Evolutionary conservation across 1,140 invertebrate species (phyloP).

Genomic region (Cydia splendana): DNA sequence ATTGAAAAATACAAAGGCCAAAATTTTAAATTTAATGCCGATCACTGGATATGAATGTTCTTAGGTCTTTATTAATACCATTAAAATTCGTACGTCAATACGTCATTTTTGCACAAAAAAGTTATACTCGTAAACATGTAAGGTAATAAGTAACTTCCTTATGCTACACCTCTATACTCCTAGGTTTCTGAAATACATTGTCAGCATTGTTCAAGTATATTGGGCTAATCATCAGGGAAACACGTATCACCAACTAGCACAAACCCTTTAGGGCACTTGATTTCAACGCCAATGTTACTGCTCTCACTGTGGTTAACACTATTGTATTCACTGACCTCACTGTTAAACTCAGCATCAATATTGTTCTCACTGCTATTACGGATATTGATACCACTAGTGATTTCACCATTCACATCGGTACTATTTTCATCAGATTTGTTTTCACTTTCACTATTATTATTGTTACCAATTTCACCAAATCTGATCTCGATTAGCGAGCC

Average conservation of each 20-base stretch:
- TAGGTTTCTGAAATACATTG: background rate
- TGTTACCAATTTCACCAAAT: background rate
- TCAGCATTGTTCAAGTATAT: background rate
- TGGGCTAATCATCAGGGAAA: slow-evolving; percentile 9
- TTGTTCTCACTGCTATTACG: background rate
- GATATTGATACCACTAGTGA: background rate
- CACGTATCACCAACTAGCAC: background rate
- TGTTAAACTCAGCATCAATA: background rate
- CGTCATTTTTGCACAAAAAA: too few species aligned
- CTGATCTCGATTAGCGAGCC: background rate
- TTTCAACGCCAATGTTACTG: slow-evolving; percentile 1
- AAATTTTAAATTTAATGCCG: too few species aligned
- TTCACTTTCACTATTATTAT: background rate
- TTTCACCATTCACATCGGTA: background rate
- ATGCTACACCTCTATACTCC: too few species aligned
- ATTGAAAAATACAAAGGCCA: too few species aligned
- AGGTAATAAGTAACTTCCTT: too few species aligned
- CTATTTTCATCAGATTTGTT: background rate
- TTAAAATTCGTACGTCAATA: too few species aligned
- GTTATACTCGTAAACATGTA: too few species aligned
- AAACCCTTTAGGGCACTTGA: background rate
- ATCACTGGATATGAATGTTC: too few species aligned
- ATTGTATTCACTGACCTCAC: background rate
- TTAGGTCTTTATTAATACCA: too few species aligned
- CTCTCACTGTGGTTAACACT: background rate